Conservation (phyloP, 2,797 vertebrate species). For the Tapirus indicus region DNA sequence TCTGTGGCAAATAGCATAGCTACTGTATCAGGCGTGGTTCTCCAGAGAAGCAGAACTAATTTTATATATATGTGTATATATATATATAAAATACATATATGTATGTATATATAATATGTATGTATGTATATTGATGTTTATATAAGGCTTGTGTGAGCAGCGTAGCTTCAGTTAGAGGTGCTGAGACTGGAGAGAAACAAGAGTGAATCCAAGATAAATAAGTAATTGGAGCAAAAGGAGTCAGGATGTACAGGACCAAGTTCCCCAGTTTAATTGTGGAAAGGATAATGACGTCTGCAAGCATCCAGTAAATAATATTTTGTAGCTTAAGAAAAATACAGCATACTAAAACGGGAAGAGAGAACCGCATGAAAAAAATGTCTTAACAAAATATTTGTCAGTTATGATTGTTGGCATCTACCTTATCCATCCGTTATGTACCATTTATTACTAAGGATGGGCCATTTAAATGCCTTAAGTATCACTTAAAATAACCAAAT, state of each 20-base stretch:
- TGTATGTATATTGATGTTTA: background rate
- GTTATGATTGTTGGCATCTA: background rate
- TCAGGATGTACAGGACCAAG: background rate
- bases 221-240: background rate
- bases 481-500: background rate
- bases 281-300: background rate
- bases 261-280: background rate
- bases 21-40: background rate
- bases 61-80: background rate
- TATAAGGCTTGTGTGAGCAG: background rate
- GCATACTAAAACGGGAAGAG: background rate
- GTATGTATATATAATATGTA: background rate
- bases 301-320: background rate
- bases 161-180: background rate
- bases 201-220: background rate
- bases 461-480: background rate
- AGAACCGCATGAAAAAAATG: background rate
- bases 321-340: conserved; percentile 25
- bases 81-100: background rate
- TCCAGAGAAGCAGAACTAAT: background rate
- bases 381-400: background rate
- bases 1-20: background rate
- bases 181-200: background rate
- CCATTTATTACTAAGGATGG: background rate
- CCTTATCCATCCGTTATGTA: background rate